A percentile compares a stretch with the other conserved stretches of the same genome.
These are phyloP conservation scores for Neopipo cinnamomea DNA, from an alignment of 2,113 vertebrate genomes.

Conservation along the genomic window DNA sequence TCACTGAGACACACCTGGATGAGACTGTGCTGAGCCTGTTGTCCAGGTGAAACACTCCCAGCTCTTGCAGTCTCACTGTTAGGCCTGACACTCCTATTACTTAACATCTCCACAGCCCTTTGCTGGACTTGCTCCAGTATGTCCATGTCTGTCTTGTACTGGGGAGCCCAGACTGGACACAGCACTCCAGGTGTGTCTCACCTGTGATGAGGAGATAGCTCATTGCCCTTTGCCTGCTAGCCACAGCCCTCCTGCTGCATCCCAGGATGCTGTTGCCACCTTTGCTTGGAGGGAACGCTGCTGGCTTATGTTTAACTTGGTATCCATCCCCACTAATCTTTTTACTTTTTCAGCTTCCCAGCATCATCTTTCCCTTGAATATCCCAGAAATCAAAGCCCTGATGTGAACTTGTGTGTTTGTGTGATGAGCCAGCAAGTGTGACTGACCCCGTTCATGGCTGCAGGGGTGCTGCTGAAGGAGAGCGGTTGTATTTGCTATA, in stretches of 20 bases:
- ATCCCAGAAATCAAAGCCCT: neutral
- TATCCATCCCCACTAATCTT: neutral
- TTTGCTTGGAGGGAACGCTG: neutral
- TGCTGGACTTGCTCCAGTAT: neutral
- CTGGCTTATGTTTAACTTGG: neutral
- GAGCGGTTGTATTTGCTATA: neutral
- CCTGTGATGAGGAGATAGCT: neutral
- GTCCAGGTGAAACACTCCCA: neutral
- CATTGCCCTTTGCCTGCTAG: neutral
- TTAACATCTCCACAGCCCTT: neutral
- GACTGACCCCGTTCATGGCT: neutral
- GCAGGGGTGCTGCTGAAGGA: neutral
- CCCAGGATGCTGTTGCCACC: neutral
- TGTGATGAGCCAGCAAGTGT: neutral
- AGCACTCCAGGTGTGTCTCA: neutral
- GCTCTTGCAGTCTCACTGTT: neutral
- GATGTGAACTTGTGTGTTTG: neutral
- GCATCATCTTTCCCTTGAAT: neutral
- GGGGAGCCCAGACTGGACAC: neutral
- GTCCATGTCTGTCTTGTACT: neutral
- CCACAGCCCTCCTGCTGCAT: neutral
- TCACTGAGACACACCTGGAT: rapidly evolving
- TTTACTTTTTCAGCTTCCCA: neutral
- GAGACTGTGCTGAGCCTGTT: neutral
- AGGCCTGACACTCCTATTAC: neutral